Base-by-base conservation (phyloP, 2,888 invertebrate genomes). In the Pyrocoelia pectoralis region DNA sequence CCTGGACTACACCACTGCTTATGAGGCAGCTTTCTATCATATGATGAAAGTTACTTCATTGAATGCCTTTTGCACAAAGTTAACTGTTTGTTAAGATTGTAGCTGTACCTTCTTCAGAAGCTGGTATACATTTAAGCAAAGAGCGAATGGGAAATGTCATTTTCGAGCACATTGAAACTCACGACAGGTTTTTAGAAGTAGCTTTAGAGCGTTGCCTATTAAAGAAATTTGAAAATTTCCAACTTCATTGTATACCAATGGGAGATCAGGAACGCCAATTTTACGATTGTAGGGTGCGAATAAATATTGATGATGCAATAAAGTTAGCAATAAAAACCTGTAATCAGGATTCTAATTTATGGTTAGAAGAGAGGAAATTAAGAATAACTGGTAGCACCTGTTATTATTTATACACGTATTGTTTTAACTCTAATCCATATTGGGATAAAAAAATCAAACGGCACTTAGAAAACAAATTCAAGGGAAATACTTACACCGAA, bases 361-460 rank as follows among this genome's bases (percentile, higher is more conserved):
- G 41, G 41, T 41, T 41, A 41, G 13, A 41, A 41, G 41, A 41
- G 13, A 41, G 41, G 2, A 41, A 41, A 41, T 41, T 41, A 41
- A 41, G 41, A 41, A 41, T 41, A 41, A 41, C 41, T 41, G 41
- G 41, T 41, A 41, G 41, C 41, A 41, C 41, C n/a, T 41, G 41
- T 41, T 41, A 41, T 12, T 41, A 13, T 41, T 41, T 41, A 41
- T 41, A 41, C n/a, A n/a, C n/a, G n/a, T n/a, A n/a, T n/a, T n/a
- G n/a, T n/a, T n/a, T n/a, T n/a, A n/a, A n/a, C n/a, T 13, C 41
- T 13, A 41, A 41, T 14, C 41, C 41, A 41, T 4, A 41, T 13
- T 41, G 41, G 41, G 41, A 41, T 41, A 12, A 41, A 41, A 41
- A 41, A 24, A 24, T 24, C 8, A 24, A 24, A 24, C 24, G 8